phyloP scores from a whole-genome alignment of 2,888 invertebrate species.

The Acanthococcus lagerstroemiae region DNA sequence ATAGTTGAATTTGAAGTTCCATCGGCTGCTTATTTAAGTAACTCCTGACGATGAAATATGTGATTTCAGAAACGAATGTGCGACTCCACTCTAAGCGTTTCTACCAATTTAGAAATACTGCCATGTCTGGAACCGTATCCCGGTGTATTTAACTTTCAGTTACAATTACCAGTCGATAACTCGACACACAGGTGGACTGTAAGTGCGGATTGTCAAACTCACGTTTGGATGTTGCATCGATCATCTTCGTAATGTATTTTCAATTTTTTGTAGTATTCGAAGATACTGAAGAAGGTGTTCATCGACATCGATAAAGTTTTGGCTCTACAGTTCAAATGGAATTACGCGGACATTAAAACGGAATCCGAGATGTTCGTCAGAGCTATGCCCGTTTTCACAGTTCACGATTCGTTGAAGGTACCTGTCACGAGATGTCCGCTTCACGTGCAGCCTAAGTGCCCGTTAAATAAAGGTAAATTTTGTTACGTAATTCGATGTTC shows the following conservation, averaged over 20 bases:
- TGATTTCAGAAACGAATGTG: background rate
- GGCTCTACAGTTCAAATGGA: constrained; percentile 32
- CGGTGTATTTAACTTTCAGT: constrained; percentile 2
- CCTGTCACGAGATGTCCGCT: constrained; percentile 33
- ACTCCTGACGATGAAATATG: no score
- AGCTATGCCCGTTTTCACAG: constrained; percentile 33
- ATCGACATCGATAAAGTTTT: constrained; percentile 34
- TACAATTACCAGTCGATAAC: constrained; percentile 2
- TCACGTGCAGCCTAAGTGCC: constrained; percentile 31
- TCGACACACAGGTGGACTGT: constrained; percentile 14
- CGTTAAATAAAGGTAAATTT: constrained; percentile 29
- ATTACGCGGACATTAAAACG: constrained; percentile 4
- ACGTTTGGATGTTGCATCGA: background rate
- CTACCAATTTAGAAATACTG: background rate
- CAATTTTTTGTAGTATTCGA: constrained; percentile 30
- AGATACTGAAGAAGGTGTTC: constrained; percentile 31
- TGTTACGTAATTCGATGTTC: background rate
- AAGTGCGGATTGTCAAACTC: background rate
- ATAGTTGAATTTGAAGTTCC: no score
- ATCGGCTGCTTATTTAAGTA: no score
- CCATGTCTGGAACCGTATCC: constrained; percentile 3
- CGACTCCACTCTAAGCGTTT: background rate
- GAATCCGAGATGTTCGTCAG: constrained; percentile 24
- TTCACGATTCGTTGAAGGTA: constrained; percentile 30
- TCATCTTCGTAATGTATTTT: background rate